phyloP scores from a whole-genome alignment of 92 coral and sea anemone species.

The Heliopora coerulea region DNA sequence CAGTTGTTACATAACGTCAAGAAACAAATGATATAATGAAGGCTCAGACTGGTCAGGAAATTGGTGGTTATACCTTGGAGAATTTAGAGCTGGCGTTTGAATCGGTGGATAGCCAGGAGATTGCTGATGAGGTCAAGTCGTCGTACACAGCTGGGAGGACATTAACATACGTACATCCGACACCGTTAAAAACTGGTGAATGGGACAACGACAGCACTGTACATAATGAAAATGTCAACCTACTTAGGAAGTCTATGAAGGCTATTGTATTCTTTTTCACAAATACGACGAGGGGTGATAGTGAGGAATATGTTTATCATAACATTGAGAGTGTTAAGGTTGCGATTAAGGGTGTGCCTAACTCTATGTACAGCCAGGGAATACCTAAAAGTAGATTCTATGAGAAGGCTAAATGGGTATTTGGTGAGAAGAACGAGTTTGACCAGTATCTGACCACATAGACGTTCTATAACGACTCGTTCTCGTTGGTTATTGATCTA shows the following conservation, averaged over 20 bases:
- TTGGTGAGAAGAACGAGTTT: background rate
- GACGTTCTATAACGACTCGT: slow-evolving; percentile 27
- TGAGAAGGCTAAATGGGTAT: slow-evolving; percentile 35
- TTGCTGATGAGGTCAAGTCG: background rate
- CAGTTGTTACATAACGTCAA: too few species aligned
- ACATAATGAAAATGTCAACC: background rate
- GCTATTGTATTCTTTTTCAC: slow-evolving; percentile 1
- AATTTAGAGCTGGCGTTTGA: slow-evolving; percentile 30
- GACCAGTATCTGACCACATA: slow-evolving; percentile 24
- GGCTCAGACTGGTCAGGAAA: slow-evolving; percentile 12
- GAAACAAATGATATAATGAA: slow-evolving; percentile 23
- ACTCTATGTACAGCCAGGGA: slow-evolving; percentile 3
- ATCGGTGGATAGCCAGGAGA: slow-evolving; percentile 20
- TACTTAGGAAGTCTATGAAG: background rate
- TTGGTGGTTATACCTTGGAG: slow-evolving; percentile 22
- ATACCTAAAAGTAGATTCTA: slow-evolving; percentile 17
- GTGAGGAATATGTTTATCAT: background rate
- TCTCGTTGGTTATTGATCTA: slow-evolving; percentile 17
- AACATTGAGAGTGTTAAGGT: background rate
- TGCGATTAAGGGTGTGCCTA: slow-evolving; percentile 28
- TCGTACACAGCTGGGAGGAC: background rate
- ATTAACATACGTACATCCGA: slow-evolving; percentile 8
- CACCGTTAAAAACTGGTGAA: background rate
- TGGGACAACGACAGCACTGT: slow-evolving; percentile 8
- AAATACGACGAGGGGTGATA: background rate